Conservation (phyloP, 2,888 invertebrate species). For the Seira sanloemensis region DNA sequence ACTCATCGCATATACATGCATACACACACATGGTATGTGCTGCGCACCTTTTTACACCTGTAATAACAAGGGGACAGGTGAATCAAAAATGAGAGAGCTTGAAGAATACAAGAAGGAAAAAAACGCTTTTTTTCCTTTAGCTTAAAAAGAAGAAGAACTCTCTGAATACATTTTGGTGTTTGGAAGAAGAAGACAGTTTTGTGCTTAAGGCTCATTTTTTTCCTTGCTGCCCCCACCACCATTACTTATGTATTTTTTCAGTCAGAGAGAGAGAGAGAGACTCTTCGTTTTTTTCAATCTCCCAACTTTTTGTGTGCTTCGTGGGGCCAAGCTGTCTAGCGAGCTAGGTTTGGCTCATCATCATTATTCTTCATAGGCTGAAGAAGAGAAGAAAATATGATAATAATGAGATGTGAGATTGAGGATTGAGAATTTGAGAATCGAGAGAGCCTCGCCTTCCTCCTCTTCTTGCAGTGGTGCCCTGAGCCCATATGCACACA, state of each 20-base stretch:
- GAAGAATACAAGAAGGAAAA: slow-evolving; percentile 27
- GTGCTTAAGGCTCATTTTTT: slow-evolving; percentile 60
- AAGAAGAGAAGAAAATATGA: too few species aligned
- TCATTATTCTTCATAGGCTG: slow-evolving; percentile 31
- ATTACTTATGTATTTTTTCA: slow-evolving; percentile 23
- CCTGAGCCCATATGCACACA: background rate
- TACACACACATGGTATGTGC: background rate
- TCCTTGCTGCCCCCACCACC: slow-evolving; percentile 2
- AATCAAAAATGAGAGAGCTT: slow-evolving; percentile 37
- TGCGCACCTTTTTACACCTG: slow-evolving; percentile 26
- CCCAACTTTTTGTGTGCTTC: slow-evolving; percentile 41
- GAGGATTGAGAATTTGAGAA: too few species aligned
- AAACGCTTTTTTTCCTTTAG: background rate
- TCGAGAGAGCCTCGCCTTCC: slow-evolving; percentile 35
- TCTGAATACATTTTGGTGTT: slow-evolving; percentile 14
- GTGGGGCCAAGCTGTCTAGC: slow-evolving; percentile 70
- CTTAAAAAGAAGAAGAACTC: background rate
- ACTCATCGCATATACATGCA: background rate
- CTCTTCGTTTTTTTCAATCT: slow-evolving; percentile 28
- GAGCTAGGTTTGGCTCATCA: slow-evolving; percentile 60
- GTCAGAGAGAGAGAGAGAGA: too few species aligned
- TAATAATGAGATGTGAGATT: too few species aligned
- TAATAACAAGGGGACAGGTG: slow-evolving; percentile 53
- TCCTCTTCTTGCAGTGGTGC: slow-evolving; percentile 24
- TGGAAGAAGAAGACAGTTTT: slow-evolving; percentile 28